These are phyloP conservation scores for Antheraea yamamai DNA, from an alignment of 2,888 invertebrate species.

Conservation along the genomic window DNA sequence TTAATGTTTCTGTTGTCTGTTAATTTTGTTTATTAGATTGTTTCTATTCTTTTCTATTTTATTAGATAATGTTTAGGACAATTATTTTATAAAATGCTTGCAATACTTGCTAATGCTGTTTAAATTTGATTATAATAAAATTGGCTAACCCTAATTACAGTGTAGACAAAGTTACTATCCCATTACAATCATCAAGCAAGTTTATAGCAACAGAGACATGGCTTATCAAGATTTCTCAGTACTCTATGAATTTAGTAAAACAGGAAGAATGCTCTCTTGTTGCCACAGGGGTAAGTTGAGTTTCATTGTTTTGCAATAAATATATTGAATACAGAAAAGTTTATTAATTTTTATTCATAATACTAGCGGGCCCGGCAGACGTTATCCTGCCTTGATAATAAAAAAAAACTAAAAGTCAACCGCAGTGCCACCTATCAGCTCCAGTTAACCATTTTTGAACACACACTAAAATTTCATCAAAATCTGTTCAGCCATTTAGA, in stretches of 20 bases:
- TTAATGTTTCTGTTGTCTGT: background rate
- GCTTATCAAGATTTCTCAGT: constrained; percentile 91
- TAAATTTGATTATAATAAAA: background rate
- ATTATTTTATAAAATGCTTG: constrained; percentile 12
- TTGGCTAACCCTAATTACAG: constrained; percentile 62
- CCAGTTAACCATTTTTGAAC: no score
- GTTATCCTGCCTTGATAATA: no score
- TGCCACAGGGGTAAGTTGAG: constrained; percentile 83
- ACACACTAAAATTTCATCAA: no score
- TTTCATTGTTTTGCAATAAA: background rate
- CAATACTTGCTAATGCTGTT: background rate
- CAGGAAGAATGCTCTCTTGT: constrained; percentile 90
- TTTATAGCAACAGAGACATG: constrained; percentile 92
- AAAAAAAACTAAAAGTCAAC: no score
- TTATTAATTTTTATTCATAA: no score
- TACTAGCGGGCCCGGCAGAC: no score
- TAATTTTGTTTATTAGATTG: background rate
- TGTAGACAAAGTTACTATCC: constrained; percentile 87
- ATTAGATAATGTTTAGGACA: background rate
- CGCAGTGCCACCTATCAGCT: no score
- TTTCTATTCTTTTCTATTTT: background rate
- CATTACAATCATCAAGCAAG: constrained; percentile 85
- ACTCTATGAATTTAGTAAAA: constrained; percentile 87
- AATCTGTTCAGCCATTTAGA: no score
- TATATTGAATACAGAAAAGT: background rate